Evolutionary conservation across 1,140 invertebrate species (phyloP), one percentile per base, ranked within the genome.

Genomic region (Philopotamus ludificatus): DNA sequence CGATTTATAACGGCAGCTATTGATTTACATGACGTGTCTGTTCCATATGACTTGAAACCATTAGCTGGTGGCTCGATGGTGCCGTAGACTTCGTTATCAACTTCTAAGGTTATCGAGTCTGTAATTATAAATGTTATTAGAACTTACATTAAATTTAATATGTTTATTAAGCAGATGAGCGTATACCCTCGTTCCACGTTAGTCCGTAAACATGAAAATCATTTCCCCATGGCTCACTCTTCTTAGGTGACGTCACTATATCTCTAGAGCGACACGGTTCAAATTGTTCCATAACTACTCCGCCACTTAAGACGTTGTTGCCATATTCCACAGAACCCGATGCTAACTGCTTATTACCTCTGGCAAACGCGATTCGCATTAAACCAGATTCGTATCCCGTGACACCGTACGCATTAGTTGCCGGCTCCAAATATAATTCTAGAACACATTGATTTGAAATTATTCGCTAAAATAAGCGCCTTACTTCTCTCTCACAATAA

Each of bases 391-490:
- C 75, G 70, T 84, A 85, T 1, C 76, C 75, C 1, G 72, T 71
- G 0, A 51, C 42, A 2, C 84, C 84, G 66, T 86, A 85, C 2
- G 74, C 71, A 20, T 75, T 76, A 28, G 79, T 76, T 26, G 76
- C 73, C 0, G 86, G 82, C 54, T 84, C 80, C 21, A 87, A 72
- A 67, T 79, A 83, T 4, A 87, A 71, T 76, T 86, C 85, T 85
- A 68, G 54, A 63, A 59, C 34, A 7, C 16, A 21, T 4, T 51
- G n/a, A 51, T 21, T 21, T 51, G 25, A 51, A 51, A n/a, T n/a
- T n/a, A n/a, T n/a, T n/a, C n/a, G n/a, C n/a, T n/a, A n/a, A n/a
- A 16, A 49, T 49, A 49, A 18, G n/a, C 20, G 45, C 4, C 4
- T 45, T 4, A 45, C 4, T 45, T 15, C n/a, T 15, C 4, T 45